Evolutionary conservation across 2,888 invertebrate genomes (phyloP), one percentile per base, ranked within the genome.

Genomic region (Drosophila putrida): DNA sequence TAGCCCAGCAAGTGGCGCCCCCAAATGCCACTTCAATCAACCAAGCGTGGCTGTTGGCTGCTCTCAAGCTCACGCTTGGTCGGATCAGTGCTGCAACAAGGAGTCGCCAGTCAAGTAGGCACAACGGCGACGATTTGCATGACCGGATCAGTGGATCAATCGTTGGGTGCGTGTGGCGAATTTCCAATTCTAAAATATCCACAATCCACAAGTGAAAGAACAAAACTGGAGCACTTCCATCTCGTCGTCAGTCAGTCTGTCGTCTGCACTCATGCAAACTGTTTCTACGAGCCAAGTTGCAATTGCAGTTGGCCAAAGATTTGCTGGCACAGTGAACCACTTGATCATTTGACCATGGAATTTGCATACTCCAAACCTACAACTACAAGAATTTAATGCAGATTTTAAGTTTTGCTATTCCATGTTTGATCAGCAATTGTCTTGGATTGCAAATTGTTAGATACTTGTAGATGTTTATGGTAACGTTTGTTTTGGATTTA

Each of bases 291-390:
- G 33, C 43, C 13, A 54, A 49, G 49, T 41, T 54, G 11, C 25
- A 33, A 39, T 28, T 50, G 66, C 64, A 51, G 41, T 54, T 36
- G 63, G 51, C 39, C 49, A 43, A 41, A 59, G 60, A 54, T 35
- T 61, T 60, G 74, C 75, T 90, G 90, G 90, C 91, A 82, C 73
- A 89, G 83, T 90, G 82, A 90, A 84, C 91, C 88, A 90, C 82
- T 90, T 90, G 91, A 88, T 82, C 91, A 90, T 78, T 90, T 91
- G 89, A 90, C 89, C 90, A 88, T 91, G 81, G 80, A 82, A 89
- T 88, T 88, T 85, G 74, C 82, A 85, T 85, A 85, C 51, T 69
- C 60, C 58, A 27, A 39, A 49, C 25, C 49, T 25, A 49, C 33
- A 35, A 41, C 55, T 46, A 38, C 44, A 28, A 46, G 20, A 57